Percentiles rank a stretch among this genome's conserved stretches.
Evolutionary conservation across 2,888 invertebrate species (phyloP).

Genomic region (Torymus texanus): DNA sequence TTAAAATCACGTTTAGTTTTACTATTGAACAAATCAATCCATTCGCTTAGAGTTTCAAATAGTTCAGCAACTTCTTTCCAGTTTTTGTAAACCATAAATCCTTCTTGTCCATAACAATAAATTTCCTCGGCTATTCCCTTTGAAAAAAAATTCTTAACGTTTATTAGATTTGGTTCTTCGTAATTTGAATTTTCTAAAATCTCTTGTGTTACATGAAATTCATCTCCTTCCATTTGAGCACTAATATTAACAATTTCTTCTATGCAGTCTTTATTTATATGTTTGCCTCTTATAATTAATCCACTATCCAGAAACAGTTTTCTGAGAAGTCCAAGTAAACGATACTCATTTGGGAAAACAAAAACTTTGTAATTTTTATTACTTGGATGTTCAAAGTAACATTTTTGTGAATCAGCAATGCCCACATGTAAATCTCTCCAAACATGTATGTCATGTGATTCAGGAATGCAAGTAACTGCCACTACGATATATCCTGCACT

Average conservation of each 20-base stretch:
- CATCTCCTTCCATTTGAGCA: not conserved
- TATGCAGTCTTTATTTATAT: constrained; percentile 26
- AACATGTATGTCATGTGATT: constrained; percentile 1
- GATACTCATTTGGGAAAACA: constrained; percentile 38
- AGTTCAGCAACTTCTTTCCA: constrained; percentile 41
- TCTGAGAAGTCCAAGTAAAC: constrained; percentile 28
- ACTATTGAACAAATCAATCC: constrained; percentile 35
- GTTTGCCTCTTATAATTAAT: constrained; percentile 23
- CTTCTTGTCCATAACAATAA: constrained; percentile 8
- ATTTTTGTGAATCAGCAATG: not conserved
- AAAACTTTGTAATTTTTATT: constrained; percentile 39
- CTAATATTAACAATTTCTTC: constrained; percentile 31
- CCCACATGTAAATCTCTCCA: constrained; percentile 37
- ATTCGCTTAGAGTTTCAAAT: constrained; percentile 22
- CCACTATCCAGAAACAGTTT: constrained; percentile 46
- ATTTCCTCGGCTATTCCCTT: constrained; percentile 17
- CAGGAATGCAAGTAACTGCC: constrained; percentile 48
- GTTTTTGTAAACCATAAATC: not conserved
- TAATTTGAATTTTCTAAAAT: not conserved
- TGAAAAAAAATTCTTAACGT: constrained; percentile 35
- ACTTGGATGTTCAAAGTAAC: constrained; percentile 43
- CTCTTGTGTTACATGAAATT: constrained; percentile 4
- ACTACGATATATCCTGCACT: constrained; percentile 54
- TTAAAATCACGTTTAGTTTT: constrained; percentile 13
- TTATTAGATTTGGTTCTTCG: not conserved